Percentiles rank a stretch among this genome's conserved stretches.
phyloP scores from a whole-genome alignment of 1,140 invertebrate species.

The Sycobia sp. region DNA sequence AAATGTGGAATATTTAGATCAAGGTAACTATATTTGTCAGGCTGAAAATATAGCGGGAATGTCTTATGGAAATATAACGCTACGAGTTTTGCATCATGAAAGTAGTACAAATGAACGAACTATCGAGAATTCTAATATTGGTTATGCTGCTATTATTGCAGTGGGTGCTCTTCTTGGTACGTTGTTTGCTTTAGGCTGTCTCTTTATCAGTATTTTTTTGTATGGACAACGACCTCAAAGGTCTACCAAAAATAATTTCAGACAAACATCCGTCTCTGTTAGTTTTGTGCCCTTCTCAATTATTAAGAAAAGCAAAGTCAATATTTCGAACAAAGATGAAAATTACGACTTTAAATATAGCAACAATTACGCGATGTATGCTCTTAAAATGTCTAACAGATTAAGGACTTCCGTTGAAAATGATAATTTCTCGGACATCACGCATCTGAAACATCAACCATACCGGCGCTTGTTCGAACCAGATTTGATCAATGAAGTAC shows the following conservation, averaged over 20 bases:
- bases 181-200: conserved; percentile 48
- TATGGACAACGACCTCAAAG: conserved; percentile 45
- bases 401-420: too few species aligned
- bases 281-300: conserved; percentile 47
- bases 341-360: too few species aligned
- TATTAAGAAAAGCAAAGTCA: conserved; percentile 50
- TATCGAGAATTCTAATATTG: conserved; percentile 41
- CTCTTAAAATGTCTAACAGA: too few species aligned
- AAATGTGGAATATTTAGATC: conserved; percentile 54
- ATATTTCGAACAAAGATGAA: too few species aligned
- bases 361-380: too few species aligned
- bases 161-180: conserved; percentile 53
- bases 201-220: conserved; percentile 50
- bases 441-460: conserved; percentile 34
- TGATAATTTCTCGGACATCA: not conserved
- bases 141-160: conserved; percentile 50
- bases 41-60: conserved; percentile 83
- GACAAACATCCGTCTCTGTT: conserved; percentile 32
- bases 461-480: conserved; percentile 54
- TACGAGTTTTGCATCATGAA: conserved; percentile 60
- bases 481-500: conserved; percentile 56
- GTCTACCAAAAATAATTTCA: not conserved
- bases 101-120: conserved; percentile 49
- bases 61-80: conserved; percentile 76
- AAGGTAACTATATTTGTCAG: conserved; percentile 80